A percentile compares a stretch with the other conserved stretches of the same genome.
Conservation (phyloP, 2,888 invertebrate species). For the Pseudococcus jackbeardsleyi region DNA sequence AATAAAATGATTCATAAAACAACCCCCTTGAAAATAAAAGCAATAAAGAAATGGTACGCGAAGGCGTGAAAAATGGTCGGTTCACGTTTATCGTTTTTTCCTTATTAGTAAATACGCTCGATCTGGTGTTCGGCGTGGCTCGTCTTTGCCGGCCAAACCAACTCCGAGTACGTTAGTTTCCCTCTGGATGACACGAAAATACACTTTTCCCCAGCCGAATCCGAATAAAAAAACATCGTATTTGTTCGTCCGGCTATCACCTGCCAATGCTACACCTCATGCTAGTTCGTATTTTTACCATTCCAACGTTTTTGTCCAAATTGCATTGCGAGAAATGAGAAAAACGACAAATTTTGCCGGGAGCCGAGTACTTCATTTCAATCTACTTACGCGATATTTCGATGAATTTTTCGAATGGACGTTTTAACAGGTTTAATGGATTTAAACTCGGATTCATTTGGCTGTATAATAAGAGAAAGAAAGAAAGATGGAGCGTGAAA, state of each 20-base stretch:
- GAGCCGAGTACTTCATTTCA: slow-evolving; percentile 16
- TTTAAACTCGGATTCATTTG: slow-evolving; percentile 45
- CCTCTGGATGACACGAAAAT: slow-evolving; percentile 16
- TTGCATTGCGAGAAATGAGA: no score
- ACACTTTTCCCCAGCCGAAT: neutral
- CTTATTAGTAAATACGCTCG: slow-evolving; percentile 21
- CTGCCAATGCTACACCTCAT: neutral
- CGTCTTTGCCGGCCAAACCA: neutral
- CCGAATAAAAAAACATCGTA: neutral
- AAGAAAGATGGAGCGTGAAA: neutral
- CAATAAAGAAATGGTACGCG: slow-evolving; percentile 48
- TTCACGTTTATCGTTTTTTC: slow-evolving; percentile 46
- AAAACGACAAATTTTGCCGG: neutral
- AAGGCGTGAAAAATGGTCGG: slow-evolving; percentile 54
- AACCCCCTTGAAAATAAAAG: slow-evolving; percentile 52
- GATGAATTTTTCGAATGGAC: slow-evolving; percentile 28
- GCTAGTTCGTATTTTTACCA: no score
- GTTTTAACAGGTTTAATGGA: slow-evolving; percentile 52
- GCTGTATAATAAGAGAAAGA: neutral
- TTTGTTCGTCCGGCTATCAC: neutral
- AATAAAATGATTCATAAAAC: slow-evolving; percentile 54
- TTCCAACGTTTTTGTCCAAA: no score
- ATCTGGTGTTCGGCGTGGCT: neutral
- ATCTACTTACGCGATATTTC: slow-evolving; percentile 47
- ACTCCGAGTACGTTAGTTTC: neutral